Evolutionary conservation across 2,888 invertebrate genomes (phyloP), one percentile per base, ranked within the genome.

Genomic region (Drosophila greeni): DNA sequence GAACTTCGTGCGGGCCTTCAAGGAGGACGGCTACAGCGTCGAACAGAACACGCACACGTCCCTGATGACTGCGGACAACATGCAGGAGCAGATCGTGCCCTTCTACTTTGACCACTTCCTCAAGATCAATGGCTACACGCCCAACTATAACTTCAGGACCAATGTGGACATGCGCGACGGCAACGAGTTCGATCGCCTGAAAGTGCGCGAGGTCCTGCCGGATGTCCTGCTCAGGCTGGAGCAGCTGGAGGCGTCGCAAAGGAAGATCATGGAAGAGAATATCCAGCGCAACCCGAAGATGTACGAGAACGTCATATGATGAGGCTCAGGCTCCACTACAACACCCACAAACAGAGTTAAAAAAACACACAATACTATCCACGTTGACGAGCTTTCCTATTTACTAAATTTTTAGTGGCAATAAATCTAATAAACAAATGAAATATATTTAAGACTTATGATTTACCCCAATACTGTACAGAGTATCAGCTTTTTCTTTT

Each of bases 21-120:
- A 85, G 20, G 86, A 86, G 14, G 86, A 84, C 0, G 82, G 74
- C 2, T 75, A 76, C 6, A 66, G 77, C 5, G 65, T 62, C 11
- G 76, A 73, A 5, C 59, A 58, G 0, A 76, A 83, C 3, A 75
- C 78, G 0, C 82, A 75, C 6, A 82, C 84, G 3, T 83, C 84
- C 16, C 62, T 87, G 0, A 73, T 82, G 56, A 75, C 85, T 2
- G 69, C 84, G 2, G 85, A 82, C 56, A 81, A 67, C 2, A 82
- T 85, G 23, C 85, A 87, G 56, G 86, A 88, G 23, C 85, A 87
- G 34, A 86, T 87, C 55, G 86, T 88, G 12, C 88, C 88, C 16
- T 88, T 88, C 57, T 87, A 88, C 49, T 89, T 88, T 39, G 88
- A 88, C 74, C 86, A 88, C 60, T 89, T 88, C 64, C 78, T 89